These are phyloP conservation scores for Thoracochromis brauschi DNA, from an alignment of 2,113 vertebrate genomes.

Conservation along the genomic window DNA sequence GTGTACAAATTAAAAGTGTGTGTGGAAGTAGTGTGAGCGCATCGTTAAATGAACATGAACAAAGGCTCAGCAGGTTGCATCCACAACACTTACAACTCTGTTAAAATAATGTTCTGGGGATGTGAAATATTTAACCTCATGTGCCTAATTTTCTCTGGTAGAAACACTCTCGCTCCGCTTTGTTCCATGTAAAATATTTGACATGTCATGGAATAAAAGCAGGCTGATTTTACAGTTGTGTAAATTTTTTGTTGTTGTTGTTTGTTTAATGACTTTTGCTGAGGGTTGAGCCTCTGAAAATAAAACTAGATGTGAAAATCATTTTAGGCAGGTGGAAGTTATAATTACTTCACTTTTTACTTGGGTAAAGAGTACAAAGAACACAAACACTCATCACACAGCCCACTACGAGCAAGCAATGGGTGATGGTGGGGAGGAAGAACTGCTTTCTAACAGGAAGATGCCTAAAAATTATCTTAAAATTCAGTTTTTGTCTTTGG, in stretches of 20 bases:
- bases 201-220: slow-evolving; percentile 19
- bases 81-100: neutral
- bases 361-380: neutral
- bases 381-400: neutral
- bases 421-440: neutral
- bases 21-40: neutral
- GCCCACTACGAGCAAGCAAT: neutral
- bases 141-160: neutral
- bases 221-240: neutral
- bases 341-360: neutral
- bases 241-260: neutral
- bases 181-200: neutral
- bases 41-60: neutral
- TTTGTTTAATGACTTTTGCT: neutral
- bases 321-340: neutral
- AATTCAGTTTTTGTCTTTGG: neutral
- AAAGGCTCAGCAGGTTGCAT: neutral
- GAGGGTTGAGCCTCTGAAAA: neutral
- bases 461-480: neutral
- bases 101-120: neutral
- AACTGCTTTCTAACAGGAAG: neutral
- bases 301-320: neutral
- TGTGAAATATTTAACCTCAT: neutral
- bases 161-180: neutral
- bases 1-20: neutral